phyloP scores from a whole-genome alignment of 2,113 vertebrate species.

The Pyxicephalus adspersus region DNA sequence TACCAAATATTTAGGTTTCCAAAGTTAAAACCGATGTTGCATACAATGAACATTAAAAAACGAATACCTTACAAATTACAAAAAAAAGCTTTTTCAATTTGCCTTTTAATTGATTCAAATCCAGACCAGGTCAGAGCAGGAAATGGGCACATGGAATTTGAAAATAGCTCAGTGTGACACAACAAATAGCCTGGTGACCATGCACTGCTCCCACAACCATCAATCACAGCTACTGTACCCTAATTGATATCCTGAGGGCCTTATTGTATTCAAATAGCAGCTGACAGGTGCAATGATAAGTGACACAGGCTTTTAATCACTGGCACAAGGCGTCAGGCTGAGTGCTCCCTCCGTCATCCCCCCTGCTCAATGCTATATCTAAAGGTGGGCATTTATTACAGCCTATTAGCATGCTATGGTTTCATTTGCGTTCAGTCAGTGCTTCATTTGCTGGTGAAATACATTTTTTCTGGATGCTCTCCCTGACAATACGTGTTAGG shows the following conservation, averaged over 20 bases:
- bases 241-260: constrained; percentile 49
- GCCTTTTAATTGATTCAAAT: constrained; percentile 8
- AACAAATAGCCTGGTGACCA: constrained; percentile 7
- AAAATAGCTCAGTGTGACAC: constrained; percentile 20
- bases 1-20: not conserved
- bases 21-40: not conserved
- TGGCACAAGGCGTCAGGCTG: constrained; percentile 28
- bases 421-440: constrained; percentile 42
- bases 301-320: constrained; percentile 43
- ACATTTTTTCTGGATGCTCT: constrained; percentile 48
- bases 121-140: not conserved
- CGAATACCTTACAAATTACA: constrained; percentile 1
- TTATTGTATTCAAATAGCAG: constrained; percentile 49
- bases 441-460: constrained; percentile 52
- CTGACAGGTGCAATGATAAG: constrained; percentile 51
- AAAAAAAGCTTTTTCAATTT: not conserved
- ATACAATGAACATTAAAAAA: not conserved
- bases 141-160: not conserved
- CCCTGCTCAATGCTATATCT: constrained; percentile 1
- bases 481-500: constrained; percentile 49
- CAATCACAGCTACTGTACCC: constrained; percentile 35
- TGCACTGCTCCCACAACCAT: constrained; percentile 19
- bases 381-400: constrained; percentile 53
- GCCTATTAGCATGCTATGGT: constrained; percentile 46
- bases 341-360: not conserved